These are phyloP conservation scores for Molanna angustata DNA, from an alignment of 2,888 invertebrate species.

Conservation along the genomic window DNA sequence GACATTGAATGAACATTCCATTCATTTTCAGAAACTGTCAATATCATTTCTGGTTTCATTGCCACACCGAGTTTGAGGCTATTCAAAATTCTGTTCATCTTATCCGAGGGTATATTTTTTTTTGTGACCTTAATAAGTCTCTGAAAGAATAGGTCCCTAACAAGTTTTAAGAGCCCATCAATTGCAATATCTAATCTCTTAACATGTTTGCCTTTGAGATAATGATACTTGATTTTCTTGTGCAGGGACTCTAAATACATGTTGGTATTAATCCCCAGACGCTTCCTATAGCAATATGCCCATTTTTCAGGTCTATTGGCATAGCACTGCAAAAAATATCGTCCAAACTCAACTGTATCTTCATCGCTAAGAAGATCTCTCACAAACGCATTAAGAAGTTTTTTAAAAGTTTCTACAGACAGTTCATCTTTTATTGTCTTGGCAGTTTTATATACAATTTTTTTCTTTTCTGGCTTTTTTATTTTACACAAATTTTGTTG, in stretches of 20 bases:
- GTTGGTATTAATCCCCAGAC: constrained; percentile 31
- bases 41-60: background rate
- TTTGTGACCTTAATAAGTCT: constrained; percentile 14
- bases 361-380: constrained; percentile 17
- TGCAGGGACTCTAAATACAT: constrained; percentile 33
- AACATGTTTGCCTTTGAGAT: constrained; percentile 29
- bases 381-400: constrained; percentile 10
- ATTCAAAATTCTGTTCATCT: constrained; percentile 9
- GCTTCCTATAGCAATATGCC: constrained; percentile 32
- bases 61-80: no score
- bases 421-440: constrained; percentile 20
- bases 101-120: constrained; percentile 1
- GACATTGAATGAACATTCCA: background rate
- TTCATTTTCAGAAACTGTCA: background rate
- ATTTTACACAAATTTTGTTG: constrained; percentile 27
- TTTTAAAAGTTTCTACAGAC: constrained; percentile 6
- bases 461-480: constrained; percentile 24
- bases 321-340: constrained; percentile 30
- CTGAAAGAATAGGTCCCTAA: constrained; percentile 6
- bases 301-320: constrained; percentile 28
- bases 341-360: constrained; percentile 28
- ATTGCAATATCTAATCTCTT: constrained; percentile 31
- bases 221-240: constrained; percentile 29
- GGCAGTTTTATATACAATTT: constrained; percentile 29
- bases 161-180: constrained; percentile 24